These are phyloP conservation scores for Mercenaria mercenaria DNA, from an alignment of 1,140 invertebrate genomes.

Conservation along the genomic window DNA sequence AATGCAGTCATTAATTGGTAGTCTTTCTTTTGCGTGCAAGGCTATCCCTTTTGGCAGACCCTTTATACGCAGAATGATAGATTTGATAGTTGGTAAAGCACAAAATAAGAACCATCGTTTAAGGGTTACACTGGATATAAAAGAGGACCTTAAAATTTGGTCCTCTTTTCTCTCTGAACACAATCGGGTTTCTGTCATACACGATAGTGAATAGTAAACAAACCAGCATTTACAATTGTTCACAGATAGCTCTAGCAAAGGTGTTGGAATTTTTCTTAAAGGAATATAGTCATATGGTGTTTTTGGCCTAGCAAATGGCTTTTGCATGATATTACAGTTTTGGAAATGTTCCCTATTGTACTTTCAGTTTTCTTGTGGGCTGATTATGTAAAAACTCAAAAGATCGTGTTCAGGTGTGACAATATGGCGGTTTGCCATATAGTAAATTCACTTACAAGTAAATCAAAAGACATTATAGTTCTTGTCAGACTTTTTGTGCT, in stretches of 20 bases:
- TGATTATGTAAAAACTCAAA: no score
- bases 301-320: neutral
- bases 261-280: constrained; percentile 1
- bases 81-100: neutral
- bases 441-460: no score
- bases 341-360: constrained; percentile 51
- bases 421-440: no score
- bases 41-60: constrained; percentile 14
- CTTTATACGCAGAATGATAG: constrained; percentile 27
- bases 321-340: constrained; percentile 37
- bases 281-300: neutral
- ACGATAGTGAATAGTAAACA: neutral
- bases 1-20: neutral
- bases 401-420: no score
- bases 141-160: constrained; percentile 40
- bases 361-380: no score
- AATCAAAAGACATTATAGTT: constrained; percentile 22
- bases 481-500: neutral
- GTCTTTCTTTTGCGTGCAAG: neutral
- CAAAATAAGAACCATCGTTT: neutral
- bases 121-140: neutral
- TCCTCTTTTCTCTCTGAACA: constrained; percentile 40
- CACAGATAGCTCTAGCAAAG: neutral
- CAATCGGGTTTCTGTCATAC: constrained; percentile 12
- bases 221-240: constrained; percentile 5